Percentiles rank a stretch among this genome's conserved stretches.
phyloP scores from a whole-genome alignment of 2,888 invertebrate species.

The Callosobruchus maculatus region DNA sequence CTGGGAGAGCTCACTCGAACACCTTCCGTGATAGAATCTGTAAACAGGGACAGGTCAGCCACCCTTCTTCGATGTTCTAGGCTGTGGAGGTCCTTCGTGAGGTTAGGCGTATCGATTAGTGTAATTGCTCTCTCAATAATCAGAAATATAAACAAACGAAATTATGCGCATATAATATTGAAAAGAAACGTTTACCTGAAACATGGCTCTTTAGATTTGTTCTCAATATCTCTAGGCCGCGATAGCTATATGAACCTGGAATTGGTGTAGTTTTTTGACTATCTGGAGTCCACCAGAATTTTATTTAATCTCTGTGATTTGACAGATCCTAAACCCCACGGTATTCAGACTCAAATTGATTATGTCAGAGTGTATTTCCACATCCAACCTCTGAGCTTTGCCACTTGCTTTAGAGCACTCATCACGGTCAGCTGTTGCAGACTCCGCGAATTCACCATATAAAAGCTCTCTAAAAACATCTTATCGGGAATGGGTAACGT shows the following conservation, averaged over 20 bases:
- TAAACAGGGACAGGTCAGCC: too few species aligned
- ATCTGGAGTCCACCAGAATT: conserved; percentile 37
- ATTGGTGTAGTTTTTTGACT: conserved; percentile 46
- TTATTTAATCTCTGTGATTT: conserved; percentile 52
- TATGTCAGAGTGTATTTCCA: conserved; percentile 25
- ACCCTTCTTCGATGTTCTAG: too few species aligned
- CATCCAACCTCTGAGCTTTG: conserved; percentile 57
- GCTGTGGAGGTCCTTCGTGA: too few species aligned
- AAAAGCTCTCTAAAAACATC: conserved; percentile 54
- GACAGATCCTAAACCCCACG: conserved; percentile 52
- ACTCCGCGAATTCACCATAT: conserved; percentile 41
- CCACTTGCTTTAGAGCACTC: conserved; percentile 40
- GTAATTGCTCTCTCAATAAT: too few species aligned
- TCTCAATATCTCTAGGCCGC: conserved; percentile 8
- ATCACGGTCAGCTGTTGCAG: conserved; percentile 37
- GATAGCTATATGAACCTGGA: conserved; percentile 48
- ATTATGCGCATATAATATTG: too few species aligned
- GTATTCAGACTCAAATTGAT: conserved; percentile 27
- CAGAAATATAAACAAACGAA: too few species aligned
- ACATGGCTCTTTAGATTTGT: neutral
- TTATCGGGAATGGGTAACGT: conserved; percentile 53
- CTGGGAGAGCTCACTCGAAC: too few species aligned
- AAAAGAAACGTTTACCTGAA: neutral
- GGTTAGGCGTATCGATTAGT: too few species aligned
- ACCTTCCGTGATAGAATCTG: too few species aligned